Conservation (phyloP, 2,797 vertebrate species). For the Euphonia xanthogaster region DNA sequence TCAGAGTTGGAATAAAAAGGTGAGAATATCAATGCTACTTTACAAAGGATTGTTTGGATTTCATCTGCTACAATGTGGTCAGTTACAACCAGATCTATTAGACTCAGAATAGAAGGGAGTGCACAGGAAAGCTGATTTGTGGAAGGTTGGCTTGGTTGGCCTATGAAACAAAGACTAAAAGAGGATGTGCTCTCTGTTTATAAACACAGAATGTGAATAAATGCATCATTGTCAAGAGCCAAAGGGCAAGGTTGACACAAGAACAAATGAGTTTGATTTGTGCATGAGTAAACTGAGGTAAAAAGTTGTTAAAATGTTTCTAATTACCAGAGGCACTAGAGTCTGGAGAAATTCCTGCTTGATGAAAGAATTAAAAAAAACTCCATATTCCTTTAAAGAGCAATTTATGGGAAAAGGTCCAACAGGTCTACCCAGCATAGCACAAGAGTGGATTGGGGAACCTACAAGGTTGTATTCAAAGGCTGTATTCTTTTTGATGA, state of each 20-base stretch:
- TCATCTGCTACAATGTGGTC: not conserved
- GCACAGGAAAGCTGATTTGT: not conserved
- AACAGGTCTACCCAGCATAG: not conserved
- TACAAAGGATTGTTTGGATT: not conserved
- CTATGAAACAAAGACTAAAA: not conserved
- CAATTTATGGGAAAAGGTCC: not conserved
- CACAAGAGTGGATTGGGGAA: not conserved
- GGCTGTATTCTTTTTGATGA: not conserved
- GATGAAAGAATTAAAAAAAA: not conserved
- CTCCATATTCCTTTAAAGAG: not conserved
- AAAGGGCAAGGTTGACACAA: not conserved
- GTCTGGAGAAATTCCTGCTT: not conserved
- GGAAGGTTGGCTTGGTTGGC: not conserved
- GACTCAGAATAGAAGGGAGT: not conserved
- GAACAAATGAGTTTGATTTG: not conserved
- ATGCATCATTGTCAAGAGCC: not conserved
- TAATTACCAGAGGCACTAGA: not conserved
- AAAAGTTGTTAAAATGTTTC: not conserved
- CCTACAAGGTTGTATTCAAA: not conserved
- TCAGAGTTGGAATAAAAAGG: not conserved
- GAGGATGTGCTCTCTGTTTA: not conserved
- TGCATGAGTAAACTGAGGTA: not conserved
- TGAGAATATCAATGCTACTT: not conserved
- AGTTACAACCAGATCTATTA: not conserved
- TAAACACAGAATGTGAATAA: not conserved